Conservation (phyloP, 53 echinoderm and acorn worm genomes). For the Crossaster papposus region DNA sequence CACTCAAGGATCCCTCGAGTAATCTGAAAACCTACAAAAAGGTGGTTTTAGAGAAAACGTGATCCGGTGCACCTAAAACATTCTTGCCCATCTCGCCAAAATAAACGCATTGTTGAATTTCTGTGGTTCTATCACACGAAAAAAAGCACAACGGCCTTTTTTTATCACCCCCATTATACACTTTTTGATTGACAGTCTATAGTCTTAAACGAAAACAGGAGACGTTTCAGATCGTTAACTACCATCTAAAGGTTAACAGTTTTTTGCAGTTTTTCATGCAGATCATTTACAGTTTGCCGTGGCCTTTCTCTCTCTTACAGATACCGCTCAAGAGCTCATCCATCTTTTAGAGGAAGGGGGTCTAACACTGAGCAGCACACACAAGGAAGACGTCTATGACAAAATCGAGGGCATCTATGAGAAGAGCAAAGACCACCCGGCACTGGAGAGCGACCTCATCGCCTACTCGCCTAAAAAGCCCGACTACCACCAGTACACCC, state of each 20-base stretch:
- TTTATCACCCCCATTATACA: no score
- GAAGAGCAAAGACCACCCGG: constrained; percentile 60
- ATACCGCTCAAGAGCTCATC: constrained; percentile 19
- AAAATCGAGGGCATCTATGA: constrained; percentile 55
- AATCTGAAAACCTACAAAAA: no score
- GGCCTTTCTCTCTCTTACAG: not conserved
- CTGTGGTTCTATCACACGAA: no score
- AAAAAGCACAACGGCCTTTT: no score
- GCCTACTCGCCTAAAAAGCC: constrained; percentile 27
- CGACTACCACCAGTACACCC: constrained; percentile 31
- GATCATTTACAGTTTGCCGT: not conserved
- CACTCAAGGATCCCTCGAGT: no score
- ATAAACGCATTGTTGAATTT: no score
- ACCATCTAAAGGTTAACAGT: not conserved
- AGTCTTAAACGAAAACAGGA: no score
- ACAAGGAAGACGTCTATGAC: constrained; percentile 43
- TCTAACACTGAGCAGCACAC: not conserved
- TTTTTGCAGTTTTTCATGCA: not conserved
- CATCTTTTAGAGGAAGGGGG: constrained; percentile 12
- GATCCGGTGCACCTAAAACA: no score
- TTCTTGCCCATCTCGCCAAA: no score
- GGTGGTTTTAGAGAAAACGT: no score
- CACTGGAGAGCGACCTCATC: constrained; percentile 28
- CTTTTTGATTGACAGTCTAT: no score
- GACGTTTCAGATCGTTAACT: not conserved